Conservation (phyloP, 2,113 vertebrate species). For the Oncorhynchus kisutch region DNA sequence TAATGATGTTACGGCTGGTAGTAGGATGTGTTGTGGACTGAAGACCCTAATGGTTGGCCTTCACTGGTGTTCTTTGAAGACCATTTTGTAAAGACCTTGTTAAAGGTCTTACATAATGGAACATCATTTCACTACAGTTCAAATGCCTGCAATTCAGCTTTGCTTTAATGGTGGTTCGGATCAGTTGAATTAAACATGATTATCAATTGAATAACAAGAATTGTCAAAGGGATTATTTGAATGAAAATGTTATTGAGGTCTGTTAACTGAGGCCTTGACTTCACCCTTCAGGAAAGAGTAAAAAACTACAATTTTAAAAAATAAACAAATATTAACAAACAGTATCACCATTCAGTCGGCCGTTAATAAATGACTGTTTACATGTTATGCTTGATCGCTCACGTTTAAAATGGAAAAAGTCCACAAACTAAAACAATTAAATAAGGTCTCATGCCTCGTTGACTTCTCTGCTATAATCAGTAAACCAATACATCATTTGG, state of each 20-base stretch:
- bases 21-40: neutral
- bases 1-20: neutral
- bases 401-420: slow-evolving; percentile 56
- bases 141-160: neutral
- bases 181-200: neutral
- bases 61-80: neutral
- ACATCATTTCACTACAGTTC: neutral
- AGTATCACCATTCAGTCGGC: slow-evolving; percentile 44
- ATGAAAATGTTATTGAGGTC: neutral
- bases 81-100: neutral
- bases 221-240: neutral
- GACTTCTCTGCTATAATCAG: slow-evolving; percentile 47
- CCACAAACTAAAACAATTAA: slow-evolving; percentile 21
- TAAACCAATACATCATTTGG: slow-evolving; percentile 42
- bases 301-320: slow-evolving; percentile 49
- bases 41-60: neutral
- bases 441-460: slow-evolving; percentile 43
- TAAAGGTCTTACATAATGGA: neutral
- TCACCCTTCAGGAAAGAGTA: slow-evolving; percentile 36
- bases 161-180: neutral
- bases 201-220: neutral
- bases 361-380: slow-evolving; percentile 61
- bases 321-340: slow-evolving; percentile 54
- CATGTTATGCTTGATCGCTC: slow-evolving; percentile 49
- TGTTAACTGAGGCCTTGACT: slow-evolving; percentile 15